Conservation (phyloP, 2,113 vertebrate species). For the Gambusia holbrooki region DNA sequence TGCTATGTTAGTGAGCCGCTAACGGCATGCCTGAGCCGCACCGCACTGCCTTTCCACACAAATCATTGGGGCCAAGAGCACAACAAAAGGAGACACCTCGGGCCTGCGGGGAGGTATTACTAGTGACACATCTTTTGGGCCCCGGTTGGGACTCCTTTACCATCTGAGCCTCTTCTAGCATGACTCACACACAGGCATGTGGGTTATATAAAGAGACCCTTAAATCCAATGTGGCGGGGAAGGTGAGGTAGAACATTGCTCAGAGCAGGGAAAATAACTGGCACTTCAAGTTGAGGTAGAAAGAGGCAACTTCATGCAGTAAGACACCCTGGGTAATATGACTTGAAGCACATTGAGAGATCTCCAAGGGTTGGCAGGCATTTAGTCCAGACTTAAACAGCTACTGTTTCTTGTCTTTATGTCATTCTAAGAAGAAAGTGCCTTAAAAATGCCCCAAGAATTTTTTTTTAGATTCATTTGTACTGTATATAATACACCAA, state of each 20-base stretch:
- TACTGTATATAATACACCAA: background rate
- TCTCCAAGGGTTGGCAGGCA: conserved; percentile 43
- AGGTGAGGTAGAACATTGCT: conserved; percentile 74
- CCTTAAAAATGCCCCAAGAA: background rate
- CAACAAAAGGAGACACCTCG: conserved; percentile 75
- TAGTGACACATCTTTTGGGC: conserved; percentile 79
- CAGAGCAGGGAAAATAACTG: conserved; percentile 53
- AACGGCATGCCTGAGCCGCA: conserved; percentile 71
- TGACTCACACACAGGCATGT: conserved; percentile 61
- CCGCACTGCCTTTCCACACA: conserved; percentile 68
- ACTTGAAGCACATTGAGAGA: conserved; percentile 56
- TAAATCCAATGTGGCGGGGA: conserved; percentile 72
- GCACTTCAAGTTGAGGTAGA: conserved; percentile 49
- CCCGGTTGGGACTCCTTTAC: conserved; percentile 75
- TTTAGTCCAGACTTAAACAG: conserved; percentile 27
- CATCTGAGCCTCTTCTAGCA: conserved; percentile 66
- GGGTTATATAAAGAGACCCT: conserved; percentile 49
- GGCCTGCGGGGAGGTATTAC: conserved; percentile 69
- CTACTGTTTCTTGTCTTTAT: conserved; percentile 2
- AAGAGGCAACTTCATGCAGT: conserved; percentile 33
- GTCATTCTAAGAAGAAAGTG: background rate
- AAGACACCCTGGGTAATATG: conserved; percentile 67
- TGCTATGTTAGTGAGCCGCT: conserved; percentile 76
- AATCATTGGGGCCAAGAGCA: conserved; percentile 64
- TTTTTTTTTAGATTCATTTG: background rate